A percentile compares a stretch with the other conserved stretches of the same genome.
phyloP scores from a whole-genome alignment of 2,797 vertebrate species.

The Anguilla pacifica region DNA sequence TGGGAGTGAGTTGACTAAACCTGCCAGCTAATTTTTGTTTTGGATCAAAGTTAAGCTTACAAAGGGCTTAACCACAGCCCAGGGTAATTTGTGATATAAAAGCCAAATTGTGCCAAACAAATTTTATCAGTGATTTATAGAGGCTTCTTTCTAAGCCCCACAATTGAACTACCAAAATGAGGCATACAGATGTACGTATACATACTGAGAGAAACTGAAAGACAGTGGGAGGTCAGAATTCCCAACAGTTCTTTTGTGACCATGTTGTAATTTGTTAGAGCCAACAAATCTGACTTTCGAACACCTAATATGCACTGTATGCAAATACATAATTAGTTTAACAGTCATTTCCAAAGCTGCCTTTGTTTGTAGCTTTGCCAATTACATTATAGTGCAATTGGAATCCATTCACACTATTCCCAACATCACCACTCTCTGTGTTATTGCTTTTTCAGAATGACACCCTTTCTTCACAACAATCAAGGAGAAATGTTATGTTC shows the following conservation, averaged over 20 bases:
- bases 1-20: slow-evolving; percentile 45
- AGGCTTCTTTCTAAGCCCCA: background rate
- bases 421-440: background rate
- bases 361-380: slow-evolving; percentile 17
- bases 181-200: slow-evolving; percentile 23
- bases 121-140: slow-evolving; percentile 1
- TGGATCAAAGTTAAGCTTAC: slow-evolving; percentile 33
- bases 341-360: slow-evolving; percentile 41
- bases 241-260: background rate
- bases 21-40: slow-evolving; percentile 40
- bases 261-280: slow-evolving; percentile 2
- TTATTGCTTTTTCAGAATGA: slow-evolving; percentile 34
- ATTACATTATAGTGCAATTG: slow-evolving; percentile 16
- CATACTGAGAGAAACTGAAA: slow-evolving; percentile 43
- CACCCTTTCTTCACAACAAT: slow-evolving; percentile 20
- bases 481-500: slow-evolving; percentile 3
- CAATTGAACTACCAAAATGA: background rate
- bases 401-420: background rate
- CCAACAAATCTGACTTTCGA: slow-evolving; percentile 21
- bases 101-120: background rate
- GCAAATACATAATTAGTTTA: slow-evolving; percentile 26
- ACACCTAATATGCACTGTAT: background rate
- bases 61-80: slow-evolving; percentile 6
- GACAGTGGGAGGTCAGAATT: background rate
- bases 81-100: slow-evolving; percentile 4